Conservation (phyloP, 2,888 invertebrate genomes). For the Pharmacophagus antenor region DNA sequence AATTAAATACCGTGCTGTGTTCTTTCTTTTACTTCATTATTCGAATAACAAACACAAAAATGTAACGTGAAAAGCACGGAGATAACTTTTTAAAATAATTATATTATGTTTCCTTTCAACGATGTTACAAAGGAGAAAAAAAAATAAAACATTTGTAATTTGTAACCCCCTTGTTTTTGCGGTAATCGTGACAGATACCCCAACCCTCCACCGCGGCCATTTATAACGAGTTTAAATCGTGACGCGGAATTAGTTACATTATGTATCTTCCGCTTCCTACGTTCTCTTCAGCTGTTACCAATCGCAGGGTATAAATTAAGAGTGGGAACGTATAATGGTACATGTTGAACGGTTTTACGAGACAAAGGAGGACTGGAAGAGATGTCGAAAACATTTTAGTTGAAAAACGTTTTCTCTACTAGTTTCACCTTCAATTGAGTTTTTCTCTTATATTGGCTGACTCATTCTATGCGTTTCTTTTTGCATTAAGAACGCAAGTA, state of each 20-base stretch:
- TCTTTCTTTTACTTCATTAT: neutral
- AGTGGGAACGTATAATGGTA: conserved; percentile 32
- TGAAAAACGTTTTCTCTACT: conserved; percentile 41
- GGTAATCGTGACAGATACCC: conserved; percentile 58
- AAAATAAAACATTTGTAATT: conserved; percentile 52
- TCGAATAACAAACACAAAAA: conserved; percentile 11
- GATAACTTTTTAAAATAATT: conserved; percentile 23
- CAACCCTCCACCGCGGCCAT: conserved; percentile 51
- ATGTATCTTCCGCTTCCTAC: conserved; percentile 47
- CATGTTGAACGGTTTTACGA: conserved; percentile 31
- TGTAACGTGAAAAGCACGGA: conserved; percentile 7
- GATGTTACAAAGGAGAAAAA: conserved; percentile 44
- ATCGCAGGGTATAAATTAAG: conserved; percentile 23
- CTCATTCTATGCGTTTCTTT: neutral
- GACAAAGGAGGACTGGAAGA: conserved; percentile 33
- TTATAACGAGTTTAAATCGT: conserved; percentile 68
- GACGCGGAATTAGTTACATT: conserved; percentile 65
- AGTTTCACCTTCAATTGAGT: conserved; percentile 53
- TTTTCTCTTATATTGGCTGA: conserved; percentile 43
- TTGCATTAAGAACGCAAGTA: neutral
- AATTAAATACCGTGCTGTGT: neutral
- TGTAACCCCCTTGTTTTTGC: conserved; percentile 57
- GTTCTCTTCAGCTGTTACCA: conserved; percentile 57
- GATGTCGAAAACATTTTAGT: conserved; percentile 40
- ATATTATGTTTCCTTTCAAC: conserved; percentile 31